phyloP scores from a whole-genome alignment of 2,113 vertebrate genomes.

The Hydrolagus affinis region DNA sequence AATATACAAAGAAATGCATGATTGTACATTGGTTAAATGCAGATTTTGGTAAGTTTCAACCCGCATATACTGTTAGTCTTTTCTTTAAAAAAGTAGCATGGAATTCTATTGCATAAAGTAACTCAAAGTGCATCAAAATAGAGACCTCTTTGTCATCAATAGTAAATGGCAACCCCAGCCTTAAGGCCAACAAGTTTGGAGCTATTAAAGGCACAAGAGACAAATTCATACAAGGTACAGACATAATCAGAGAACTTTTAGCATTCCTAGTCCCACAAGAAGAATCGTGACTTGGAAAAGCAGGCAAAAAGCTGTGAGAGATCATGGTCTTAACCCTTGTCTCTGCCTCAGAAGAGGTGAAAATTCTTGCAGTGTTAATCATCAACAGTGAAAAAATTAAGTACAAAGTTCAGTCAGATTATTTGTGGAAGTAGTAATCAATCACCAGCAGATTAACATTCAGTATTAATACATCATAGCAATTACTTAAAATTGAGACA shows the following conservation, averaged over 20 bases:
- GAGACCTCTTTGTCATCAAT: too few relatives aligned
- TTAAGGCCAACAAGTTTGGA: too few relatives aligned
- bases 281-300: neutral
- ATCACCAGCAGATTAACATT: neutral
- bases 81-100: constrained; percentile 49
- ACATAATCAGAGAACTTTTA: too few relatives aligned
- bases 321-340: neutral
- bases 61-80: constrained; percentile 38
- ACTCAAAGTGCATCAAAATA: constrained; percentile 33
- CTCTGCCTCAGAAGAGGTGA: neutral
- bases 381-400: neutral
- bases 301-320: neutral
- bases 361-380: too few relatives aligned
- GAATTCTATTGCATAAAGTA: constrained; percentile 43
- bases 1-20: neutral
- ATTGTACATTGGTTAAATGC: neutral
- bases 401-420: neutral
- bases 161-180: too few relatives aligned
- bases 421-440: neutral
- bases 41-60: too few relatives aligned
- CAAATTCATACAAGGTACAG: too few relatives aligned
- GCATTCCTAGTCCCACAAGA: neutral
- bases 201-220: too few relatives aligned
- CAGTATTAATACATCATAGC: neutral
- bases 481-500: neutral